Evolutionary conservation across 2,113 vertebrate genomes (phyloP), one percentile per base, ranked within the genome.

Genomic region (Otocyon megalotis): DNA sequence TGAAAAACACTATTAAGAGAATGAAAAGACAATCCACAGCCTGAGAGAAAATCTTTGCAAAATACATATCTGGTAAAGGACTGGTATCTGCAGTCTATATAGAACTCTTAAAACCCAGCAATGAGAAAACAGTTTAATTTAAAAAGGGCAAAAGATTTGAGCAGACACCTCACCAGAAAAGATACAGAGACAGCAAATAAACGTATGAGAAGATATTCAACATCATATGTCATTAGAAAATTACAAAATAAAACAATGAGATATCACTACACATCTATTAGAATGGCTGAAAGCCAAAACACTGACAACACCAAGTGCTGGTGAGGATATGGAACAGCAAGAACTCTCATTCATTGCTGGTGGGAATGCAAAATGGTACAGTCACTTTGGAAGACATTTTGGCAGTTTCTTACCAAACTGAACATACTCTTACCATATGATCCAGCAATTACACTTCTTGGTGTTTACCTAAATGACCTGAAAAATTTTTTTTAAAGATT

Each of bases 1-100:
- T 93, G 85, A 93, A 93, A 82, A 32, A 48, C 65, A 88, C 22
- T 76, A 17, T 91, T 85, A 82, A 82, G 28, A 82, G 65, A 96
- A 83, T 53, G 19, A 88, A 83, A 71, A 77, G 48, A 93, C 56
- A 93, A 10, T 48, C 12, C 24, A 54, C 10, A 76, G 35, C n/a
- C 28, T 53, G 28, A n/a, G 67, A 93, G 60, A 88, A 96, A 88
- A 77, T 76, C 60, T 76, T 88, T 88, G 28, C 74, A 87, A 81
- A 92, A 56, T 30, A 82, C 26, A 15, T 77, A 53, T 37, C 60
- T 60, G 35, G 37, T 69, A 96, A 89, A 77, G 15, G 60, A 60
- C 32, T 60, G 26, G 60, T 89, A 77, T 89, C 67, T 8, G 37
- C 67, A 83, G 53, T 77, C 24, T 60, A 77, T 60, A 77, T 15